These are phyloP conservation scores for Glyptemys insculpta DNA, from an alignment of 2,797 vertebrate species.

Conservation along the genomic window DNA sequence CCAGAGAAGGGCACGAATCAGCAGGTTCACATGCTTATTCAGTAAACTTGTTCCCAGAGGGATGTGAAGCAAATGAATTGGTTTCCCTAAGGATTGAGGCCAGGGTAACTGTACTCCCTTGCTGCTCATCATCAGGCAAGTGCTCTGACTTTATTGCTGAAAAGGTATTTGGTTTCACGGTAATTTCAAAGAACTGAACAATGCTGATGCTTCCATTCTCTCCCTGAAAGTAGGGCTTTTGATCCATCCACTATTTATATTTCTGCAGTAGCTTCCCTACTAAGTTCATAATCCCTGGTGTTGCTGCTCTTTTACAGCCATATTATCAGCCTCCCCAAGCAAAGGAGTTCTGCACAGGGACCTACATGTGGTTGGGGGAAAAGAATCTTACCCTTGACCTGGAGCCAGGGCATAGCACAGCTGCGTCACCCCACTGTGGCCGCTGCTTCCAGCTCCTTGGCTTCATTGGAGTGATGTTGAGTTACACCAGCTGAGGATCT, in stretches of 20 bases:
- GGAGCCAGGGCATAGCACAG: not conserved
- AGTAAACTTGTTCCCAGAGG: slow-evolving; percentile 13
- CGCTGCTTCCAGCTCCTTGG: not conserved
- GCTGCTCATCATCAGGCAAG: not conserved
- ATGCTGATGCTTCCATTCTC: not conserved
- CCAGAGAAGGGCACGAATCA: not conserved
- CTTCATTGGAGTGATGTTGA: not conserved
- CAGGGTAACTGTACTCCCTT: not conserved
- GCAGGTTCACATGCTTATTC: slow-evolving; percentile 9
- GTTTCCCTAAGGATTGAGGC: not conserved
- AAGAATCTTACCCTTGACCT: not conserved
- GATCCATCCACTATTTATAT: not conserved
- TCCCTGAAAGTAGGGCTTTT: not conserved
- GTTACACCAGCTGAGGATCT: not conserved
- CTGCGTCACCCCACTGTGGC: not conserved
- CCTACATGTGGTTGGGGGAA: not conserved
- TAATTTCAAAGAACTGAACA: slow-evolving; percentile 37
- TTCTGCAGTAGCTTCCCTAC: not conserved
- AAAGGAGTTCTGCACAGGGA: not conserved
- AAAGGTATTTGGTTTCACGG: slow-evolving; percentile 18
- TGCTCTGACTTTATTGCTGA: not conserved
- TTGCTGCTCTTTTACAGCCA: not conserved
- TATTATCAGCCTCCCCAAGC: not conserved
- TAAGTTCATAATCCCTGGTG: not conserved
- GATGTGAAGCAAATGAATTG: not conserved